These are phyloP conservation scores for Ophion ventricosus DNA, from an alignment of 2,888 invertebrate species.

Conservation along the genomic window DNA sequence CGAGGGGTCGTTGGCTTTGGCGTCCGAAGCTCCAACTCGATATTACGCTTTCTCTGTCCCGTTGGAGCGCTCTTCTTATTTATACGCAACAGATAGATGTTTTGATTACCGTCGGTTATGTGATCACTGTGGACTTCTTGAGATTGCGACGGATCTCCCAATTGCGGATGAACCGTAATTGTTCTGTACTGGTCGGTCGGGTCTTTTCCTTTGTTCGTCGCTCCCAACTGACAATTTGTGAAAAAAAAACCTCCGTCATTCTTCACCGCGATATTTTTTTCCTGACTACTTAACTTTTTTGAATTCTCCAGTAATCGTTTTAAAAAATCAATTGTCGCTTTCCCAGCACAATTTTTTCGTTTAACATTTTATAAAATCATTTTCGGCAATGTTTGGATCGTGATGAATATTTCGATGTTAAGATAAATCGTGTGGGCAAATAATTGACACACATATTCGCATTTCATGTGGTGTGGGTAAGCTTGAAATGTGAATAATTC, in stretches of 20 bases:
- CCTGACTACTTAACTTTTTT: too few species aligned
- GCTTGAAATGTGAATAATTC: too few species aligned
- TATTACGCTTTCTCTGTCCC: conserved; percentile 71
- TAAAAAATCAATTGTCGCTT: too few species aligned
- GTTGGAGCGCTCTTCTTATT: conserved; percentile 74
- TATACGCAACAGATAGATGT: conserved; percentile 77
- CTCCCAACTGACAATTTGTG: conserved; percentile 57
- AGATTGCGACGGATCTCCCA: conserved; percentile 60
- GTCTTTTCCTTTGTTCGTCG: conserved; percentile 66
- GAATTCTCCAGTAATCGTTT: too few species aligned
- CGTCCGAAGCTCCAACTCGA: conserved; percentile 80
- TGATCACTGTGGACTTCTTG: conserved; percentile 79
- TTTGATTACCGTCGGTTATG: conserved; percentile 74
- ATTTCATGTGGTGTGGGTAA: too few species aligned
- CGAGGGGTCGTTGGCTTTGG: conserved; percentile 72
- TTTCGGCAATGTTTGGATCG: too few species aligned
- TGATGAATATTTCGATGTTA: too few species aligned
- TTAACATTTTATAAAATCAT: too few species aligned
- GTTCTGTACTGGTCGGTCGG: conserved; percentile 73
- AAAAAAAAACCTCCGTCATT: background rate
- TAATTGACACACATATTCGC: too few species aligned
- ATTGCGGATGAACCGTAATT: conserved; percentile 76
- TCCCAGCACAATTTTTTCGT: too few species aligned
- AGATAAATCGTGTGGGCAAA: too few species aligned
- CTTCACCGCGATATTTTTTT: background rate